Conservation (phyloP, 2,797 vertebrate species). For the Notolepis coatsorum region DNA sequence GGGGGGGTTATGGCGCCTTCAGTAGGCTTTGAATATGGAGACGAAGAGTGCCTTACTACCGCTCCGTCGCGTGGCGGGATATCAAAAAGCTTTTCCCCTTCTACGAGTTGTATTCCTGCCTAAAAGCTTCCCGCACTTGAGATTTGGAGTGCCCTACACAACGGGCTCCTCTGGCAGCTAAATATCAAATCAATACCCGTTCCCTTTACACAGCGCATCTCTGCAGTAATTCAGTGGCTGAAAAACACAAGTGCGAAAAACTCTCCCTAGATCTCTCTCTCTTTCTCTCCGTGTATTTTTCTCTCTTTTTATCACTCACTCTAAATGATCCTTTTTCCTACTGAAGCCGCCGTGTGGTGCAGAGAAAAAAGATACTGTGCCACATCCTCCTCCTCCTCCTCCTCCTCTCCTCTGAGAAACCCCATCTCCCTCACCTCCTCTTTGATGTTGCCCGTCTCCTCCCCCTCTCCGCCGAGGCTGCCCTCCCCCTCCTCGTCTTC, state of each 20-base stretch:
- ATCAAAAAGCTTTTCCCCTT: slow-evolving; percentile 40
- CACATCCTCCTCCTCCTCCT: slow-evolving; percentile 72
- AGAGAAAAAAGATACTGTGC: slow-evolving; percentile 63
- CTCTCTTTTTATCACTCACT: slow-evolving; percentile 10
- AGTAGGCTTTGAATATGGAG: slow-evolving; percentile 37
- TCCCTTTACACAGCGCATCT: slow-evolving; percentile 29
- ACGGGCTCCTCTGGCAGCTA: slow-evolving; percentile 38
- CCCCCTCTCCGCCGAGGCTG: slow-evolving; percentile 73
- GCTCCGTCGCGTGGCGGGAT: slow-evolving; percentile 29
- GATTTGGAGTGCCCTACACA: slow-evolving; percentile 40
- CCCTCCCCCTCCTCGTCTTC: slow-evolving; percentile 81
- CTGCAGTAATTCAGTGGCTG: slow-evolving; percentile 39
- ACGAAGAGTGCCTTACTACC: slow-evolving; percentile 19
- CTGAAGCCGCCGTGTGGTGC: slow-evolving; percentile 51
- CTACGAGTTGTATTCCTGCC: slow-evolving; percentile 16
- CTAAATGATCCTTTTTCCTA: slow-evolving; percentile 19
- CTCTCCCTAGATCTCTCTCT: not conserved
- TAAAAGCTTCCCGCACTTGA: slow-evolving; percentile 46
- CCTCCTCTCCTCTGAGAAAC: slow-evolving; percentile 65
- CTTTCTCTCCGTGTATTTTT: slow-evolving; percentile 1
- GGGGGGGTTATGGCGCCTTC: too few relatives aligned
- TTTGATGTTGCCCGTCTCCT: slow-evolving; percentile 82
- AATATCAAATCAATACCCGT: slow-evolving; percentile 55
- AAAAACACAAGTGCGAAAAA: slow-evolving; percentile 33
- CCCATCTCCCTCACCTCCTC: slow-evolving; percentile 79